Percentiles rank a stretch among this genome's conserved stretches.
Evolutionary conservation across 2,797 vertebrate species (phyloP).

Genomic region (Arnoldichthys spilopterus): DNA sequence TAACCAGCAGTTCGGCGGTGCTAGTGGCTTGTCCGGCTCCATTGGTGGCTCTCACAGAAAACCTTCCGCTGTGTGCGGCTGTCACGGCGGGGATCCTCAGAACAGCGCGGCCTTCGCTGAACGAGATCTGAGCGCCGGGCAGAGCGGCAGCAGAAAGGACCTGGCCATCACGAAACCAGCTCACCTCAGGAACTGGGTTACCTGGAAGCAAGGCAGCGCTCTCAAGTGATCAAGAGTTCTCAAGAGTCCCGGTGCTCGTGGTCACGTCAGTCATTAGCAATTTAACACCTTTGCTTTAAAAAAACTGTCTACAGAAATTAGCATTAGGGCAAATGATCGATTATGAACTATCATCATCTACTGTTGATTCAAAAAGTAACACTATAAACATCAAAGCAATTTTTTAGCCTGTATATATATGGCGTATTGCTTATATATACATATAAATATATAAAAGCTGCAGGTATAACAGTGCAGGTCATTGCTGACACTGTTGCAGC

Average conservation of each 20-base stretch:
- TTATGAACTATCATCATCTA: no score
- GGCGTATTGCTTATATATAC: no score
- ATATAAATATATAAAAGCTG: no score
- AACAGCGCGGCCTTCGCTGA: conserved; percentile 97
- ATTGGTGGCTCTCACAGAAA: conserved; percentile 96
- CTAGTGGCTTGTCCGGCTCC: conserved; percentile 97
- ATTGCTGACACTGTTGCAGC: no score
- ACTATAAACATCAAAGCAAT: no score
- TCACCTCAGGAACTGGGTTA: conserved; percentile 98
- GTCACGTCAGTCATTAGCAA: conserved; percentile 76
- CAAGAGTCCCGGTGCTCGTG: conserved; percentile 83
- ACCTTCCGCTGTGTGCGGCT: conserved; percentile 91
- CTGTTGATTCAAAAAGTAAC: no score
- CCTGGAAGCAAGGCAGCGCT: conserved; percentile 68
- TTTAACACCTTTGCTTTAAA: not conserved
- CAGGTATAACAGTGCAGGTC: no score
- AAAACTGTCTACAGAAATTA: no score
- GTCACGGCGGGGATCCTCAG: conserved; percentile 90
- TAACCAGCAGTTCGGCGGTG: conserved; percentile 95
- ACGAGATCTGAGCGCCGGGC: conserved; percentile 95
- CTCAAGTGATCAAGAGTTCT: no score
- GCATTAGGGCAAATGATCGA: no score
- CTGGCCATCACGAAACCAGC: conserved; percentile 99
- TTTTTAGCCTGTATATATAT: no score
- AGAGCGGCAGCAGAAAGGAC: conserved; percentile 90